These are phyloP conservation scores for Theonella swinhoei DNA, from an alignment of 37 sponge, comb jelly and placozoan species.

Conservation along the genomic window DNA sequence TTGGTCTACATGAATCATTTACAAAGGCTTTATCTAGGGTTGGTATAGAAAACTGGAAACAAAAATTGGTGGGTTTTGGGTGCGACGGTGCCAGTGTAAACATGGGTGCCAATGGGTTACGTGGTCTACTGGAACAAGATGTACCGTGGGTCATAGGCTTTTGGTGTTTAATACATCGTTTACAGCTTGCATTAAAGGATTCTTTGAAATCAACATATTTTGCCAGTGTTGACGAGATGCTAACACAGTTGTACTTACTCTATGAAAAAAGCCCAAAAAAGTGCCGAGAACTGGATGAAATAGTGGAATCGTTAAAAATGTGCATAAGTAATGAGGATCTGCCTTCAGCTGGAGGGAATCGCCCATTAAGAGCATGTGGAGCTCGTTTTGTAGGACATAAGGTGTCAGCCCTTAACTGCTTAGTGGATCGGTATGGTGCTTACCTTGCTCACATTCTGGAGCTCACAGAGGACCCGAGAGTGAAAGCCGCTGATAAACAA, in stretches of 20 bases:
- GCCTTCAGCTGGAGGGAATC: slow-evolving; percentile 46
- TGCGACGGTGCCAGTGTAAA: slow-evolving; percentile 72
- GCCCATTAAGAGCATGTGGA: slow-evolving; percentile 69
- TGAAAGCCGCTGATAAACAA: slow-evolving; percentile 53
- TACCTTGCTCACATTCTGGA: slow-evolving; percentile 65
- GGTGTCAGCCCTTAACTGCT: slow-evolving; percentile 48
- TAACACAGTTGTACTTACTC: slow-evolving; percentile 55
- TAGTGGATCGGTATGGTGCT: slow-evolving; percentile 64
- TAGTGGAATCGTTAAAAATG: slow-evolving; percentile 44
- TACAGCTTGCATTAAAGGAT: slow-evolving; percentile 73
- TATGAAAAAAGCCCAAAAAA: slow-evolving; percentile 75
- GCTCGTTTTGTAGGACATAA: slow-evolving; percentile 74
- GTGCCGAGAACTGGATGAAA: slow-evolving; percentile 55
- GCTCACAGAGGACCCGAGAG: slow-evolving; percentile 50
- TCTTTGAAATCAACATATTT: slow-evolving; percentile 53
- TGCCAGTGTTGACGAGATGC: slow-evolving; percentile 53
- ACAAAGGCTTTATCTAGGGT: not conserved
- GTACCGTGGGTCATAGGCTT: slow-evolving; percentile 57
- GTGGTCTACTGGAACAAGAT: slow-evolving; percentile 30
- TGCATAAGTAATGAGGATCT: slow-evolving; percentile 55
- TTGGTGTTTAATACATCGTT: slow-evolving; percentile 74
- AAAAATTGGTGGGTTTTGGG: slow-evolving; percentile 65
- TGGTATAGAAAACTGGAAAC: slow-evolving; percentile 22
- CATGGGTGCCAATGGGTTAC: slow-evolving; percentile 50
- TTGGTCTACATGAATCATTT: slow-evolving; percentile 21